Percentiles rank a stretch among this genome's conserved stretches.
These are phyloP conservation scores for Sarcophaga variegata DNA, from an alignment of 2,888 invertebrate genomes.

Conservation along the genomic window DNA sequence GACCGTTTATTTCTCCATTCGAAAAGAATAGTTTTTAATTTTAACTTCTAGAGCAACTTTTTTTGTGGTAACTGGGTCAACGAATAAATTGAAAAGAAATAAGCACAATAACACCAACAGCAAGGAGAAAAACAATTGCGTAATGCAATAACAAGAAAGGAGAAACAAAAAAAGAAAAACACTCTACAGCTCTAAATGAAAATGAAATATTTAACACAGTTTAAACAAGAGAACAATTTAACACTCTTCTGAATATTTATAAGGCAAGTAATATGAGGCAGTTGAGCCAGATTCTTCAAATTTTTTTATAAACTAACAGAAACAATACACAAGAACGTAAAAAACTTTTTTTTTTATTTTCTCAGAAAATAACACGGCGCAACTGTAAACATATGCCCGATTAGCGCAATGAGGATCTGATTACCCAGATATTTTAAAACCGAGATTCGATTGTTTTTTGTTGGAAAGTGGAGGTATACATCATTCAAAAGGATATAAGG, in stretches of 20 bases:
- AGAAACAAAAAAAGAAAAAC: background rate
- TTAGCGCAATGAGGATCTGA: too few species aligned
- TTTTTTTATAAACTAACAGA: too few species aligned
- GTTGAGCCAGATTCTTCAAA: too few species aligned
- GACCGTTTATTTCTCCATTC: background rate
- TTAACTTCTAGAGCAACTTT: conserved; percentile 8
- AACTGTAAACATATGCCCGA: too few species aligned
- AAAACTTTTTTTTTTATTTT: too few species aligned
- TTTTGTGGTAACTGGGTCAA: conserved; percentile 46
- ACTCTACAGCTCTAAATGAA: conserved; percentile 12
- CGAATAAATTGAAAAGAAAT: conserved; percentile 37
- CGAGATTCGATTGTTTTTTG: too few species aligned
- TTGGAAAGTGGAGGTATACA: too few species aligned
- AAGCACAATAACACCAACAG: background rate
- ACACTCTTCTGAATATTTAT: background rate
- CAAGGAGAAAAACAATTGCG: background rate
- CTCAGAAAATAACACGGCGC: too few species aligned
- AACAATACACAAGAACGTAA: too few species aligned
- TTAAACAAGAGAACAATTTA: conserved; percentile 20
- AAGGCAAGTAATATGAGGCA: too few species aligned
- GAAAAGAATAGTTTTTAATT: background rate
- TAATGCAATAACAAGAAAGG: background rate
- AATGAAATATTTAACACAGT: conserved; percentile 44
- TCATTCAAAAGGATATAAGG: too few species aligned
- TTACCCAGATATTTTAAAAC: too few species aligned